Conservation (phyloP, 2,113 vertebrate species). For the Phyllostomus hastatus region DNA sequence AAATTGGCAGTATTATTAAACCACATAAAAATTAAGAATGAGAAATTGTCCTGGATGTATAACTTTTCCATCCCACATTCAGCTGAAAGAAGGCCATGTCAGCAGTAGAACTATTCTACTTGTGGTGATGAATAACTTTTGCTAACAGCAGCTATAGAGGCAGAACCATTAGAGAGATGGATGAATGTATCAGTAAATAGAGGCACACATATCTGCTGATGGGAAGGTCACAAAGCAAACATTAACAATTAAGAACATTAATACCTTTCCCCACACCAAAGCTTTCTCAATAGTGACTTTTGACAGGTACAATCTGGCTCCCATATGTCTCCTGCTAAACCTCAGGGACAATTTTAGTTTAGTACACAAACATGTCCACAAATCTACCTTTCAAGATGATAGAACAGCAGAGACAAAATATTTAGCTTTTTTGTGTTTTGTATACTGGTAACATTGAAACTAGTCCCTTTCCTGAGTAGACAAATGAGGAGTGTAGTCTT, state of each 20-base stretch:
- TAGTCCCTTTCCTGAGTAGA: background rate
- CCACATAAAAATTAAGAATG: slow-evolving; percentile 4
- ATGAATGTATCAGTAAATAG: slow-evolving; percentile 58
- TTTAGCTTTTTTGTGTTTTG: background rate
- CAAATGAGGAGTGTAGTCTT: background rate
- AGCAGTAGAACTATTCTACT: slow-evolving; percentile 16
- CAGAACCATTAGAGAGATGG: slow-evolving; percentile 65
- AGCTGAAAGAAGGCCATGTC: slow-evolving; percentile 45
- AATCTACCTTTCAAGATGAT: slow-evolving; percentile 33
- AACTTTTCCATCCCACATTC: background rate
- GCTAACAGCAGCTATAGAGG: background rate
- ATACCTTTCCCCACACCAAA: slow-evolving; percentile 38
- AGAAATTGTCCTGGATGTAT: background rate
- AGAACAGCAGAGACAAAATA: background rate
- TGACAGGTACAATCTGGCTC: slow-evolving; percentile 61
- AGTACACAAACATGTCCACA: slow-evolving; percentile 17
- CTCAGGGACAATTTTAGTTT: slow-evolving; percentile 39
- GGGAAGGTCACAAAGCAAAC: slow-evolving; percentile 71
- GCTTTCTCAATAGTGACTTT: slow-evolving; percentile 57
- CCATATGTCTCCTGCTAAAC: slow-evolving; percentile 56
- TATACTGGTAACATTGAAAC: background rate
- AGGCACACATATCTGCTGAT: slow-evolving; percentile 58
- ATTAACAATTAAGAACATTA: slow-evolving; percentile 69
- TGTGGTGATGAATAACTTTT: slow-evolving; percentile 43
- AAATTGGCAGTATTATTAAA: slow-evolving; percentile 2